A percentile compares a stretch with the other conserved stretches of the same genome.
Conservation (phyloP, 2,113 vertebrate genomes). For the Calidris pygmaea region DNA sequence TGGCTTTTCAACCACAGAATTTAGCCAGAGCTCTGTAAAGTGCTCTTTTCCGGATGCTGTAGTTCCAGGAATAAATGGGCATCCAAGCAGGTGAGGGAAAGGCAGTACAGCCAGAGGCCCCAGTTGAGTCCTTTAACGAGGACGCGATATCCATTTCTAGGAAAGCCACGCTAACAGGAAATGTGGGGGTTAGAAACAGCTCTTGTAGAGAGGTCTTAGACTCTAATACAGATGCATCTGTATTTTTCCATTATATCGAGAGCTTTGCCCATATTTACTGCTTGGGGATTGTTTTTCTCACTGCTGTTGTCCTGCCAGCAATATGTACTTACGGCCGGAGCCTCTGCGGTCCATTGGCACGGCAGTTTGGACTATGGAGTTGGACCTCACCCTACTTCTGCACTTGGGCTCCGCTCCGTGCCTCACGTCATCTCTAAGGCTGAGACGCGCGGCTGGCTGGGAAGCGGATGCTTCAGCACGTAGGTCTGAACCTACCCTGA, state of each 20-base stretch:
- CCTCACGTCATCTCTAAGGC: neutral
- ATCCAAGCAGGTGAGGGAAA: slow-evolving; percentile 49
- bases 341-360: slow-evolving; percentile 18
- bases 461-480: neutral
- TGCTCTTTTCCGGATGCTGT: neutral
- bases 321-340: neutral
- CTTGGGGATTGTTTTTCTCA: slow-evolving; percentile 51
- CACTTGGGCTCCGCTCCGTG: neutral
- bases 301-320: slow-evolving; percentile 48
- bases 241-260: neutral
- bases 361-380: neutral
- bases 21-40: neutral
- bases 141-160: neutral
- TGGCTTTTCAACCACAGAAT: neutral
- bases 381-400: neutral
- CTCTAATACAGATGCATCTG: slow-evolving; percentile 25
- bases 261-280: slow-evolving; percentile 42
- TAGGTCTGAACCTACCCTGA: neutral
- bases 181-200: neutral
- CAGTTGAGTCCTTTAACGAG: neutral
- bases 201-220: neutral
- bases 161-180: slow-evolving; percentile 40
- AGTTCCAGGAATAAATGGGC: slow-evolving; percentile 2
- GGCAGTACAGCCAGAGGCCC: neutral
- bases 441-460: neutral